Conservation (phyloP, 2,888 invertebrate genomes). For the Physocephala rufipes region DNA sequence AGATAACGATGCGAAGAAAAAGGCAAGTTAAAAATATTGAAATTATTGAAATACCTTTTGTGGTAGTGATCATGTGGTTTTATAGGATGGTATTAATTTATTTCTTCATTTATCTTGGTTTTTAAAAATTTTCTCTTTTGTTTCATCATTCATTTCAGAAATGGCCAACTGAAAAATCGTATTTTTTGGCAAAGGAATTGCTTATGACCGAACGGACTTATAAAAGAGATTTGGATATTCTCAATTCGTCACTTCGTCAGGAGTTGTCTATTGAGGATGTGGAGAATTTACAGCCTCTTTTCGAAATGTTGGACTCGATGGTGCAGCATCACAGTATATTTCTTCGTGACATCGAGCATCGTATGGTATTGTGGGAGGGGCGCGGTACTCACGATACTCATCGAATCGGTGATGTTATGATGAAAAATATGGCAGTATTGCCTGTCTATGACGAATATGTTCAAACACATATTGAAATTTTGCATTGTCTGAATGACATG, state of each 20-base stretch:
- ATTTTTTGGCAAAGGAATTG: conserved; percentile 90
- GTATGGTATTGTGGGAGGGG: conserved; percentile 79
- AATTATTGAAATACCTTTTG: no score
- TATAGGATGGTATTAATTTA: not conserved
- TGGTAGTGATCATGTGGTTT: not conserved
- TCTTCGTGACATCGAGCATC: conserved; percentile 80
- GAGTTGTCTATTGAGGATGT: conserved; percentile 72
- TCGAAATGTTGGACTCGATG: conserved; percentile 80
- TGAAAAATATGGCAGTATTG: conserved; percentile 73
- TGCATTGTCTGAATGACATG: conserved; percentile 83
- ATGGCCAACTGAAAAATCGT: conserved; percentile 76
- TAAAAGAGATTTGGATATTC: conserved; percentile 91
- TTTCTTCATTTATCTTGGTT: not conserved
- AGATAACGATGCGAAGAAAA: conserved; percentile 62
- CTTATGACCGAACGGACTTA: conserved; percentile 96
- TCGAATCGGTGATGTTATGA: conserved; percentile 79
- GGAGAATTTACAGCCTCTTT: conserved; percentile 67
- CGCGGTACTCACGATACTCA: conserved; percentile 69
- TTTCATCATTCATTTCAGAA: conserved; percentile 62
- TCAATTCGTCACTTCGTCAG: conserved; percentile 83
- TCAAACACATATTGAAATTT: conserved; percentile 77
- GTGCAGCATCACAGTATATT: conserved; percentile 84
- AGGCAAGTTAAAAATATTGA: conserved; percentile 45
- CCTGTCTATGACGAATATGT: conserved; percentile 77
- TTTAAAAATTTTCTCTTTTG: no score